Evolutionary conservation across 2,888 invertebrate species (phyloP), one percentile per base, ranked within the genome.

Genomic region (Lasioglossum vierecki): DNA sequence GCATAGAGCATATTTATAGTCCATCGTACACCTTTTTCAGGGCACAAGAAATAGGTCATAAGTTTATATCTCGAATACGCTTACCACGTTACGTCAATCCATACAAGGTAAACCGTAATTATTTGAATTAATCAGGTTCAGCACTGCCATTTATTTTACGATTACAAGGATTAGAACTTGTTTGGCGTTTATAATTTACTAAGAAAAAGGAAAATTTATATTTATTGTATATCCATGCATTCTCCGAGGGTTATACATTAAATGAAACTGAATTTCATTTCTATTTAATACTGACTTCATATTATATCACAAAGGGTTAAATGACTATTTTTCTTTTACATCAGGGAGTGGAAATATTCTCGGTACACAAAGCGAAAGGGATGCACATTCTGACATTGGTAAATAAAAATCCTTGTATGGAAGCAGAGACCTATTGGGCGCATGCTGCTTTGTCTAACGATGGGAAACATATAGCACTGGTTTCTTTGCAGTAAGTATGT

Each of bases 321-420:
- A 49, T 53, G 26, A 35, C 39, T 26, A 41, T 15, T 35, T 53
- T 80, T n/a, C 35, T 73, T 79, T 63, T 18, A 5, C 57, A 22
- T 3, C 93, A 98, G 97, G 97, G 97, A 53, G 95, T 98, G 22
- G 96, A 96, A 82, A 97, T 97, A 46, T 97, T 97, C 95, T 97
- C 97, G 0, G 95, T 95, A 76, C 97, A 97, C 94, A 96, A 96
- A 88, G 97, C 98, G 0, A 96, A 97, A 83, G 98, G 98, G 0
- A 95, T 96, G 92, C 96, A 97, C 93, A 95, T 98, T 76, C 94
- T 97, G 89, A 95, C 96, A 84, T 95, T 96, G 66, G 94, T 98
- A 76, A 96, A 96, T 79, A 97, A 97, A 93, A 96, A 96, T 4
- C 96, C 97, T 91, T 97, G 96, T 94, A 95, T 96, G 4, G 96